Conservation (phyloP, 2,888 invertebrate species). For the Microctonus brassicae region DNA sequence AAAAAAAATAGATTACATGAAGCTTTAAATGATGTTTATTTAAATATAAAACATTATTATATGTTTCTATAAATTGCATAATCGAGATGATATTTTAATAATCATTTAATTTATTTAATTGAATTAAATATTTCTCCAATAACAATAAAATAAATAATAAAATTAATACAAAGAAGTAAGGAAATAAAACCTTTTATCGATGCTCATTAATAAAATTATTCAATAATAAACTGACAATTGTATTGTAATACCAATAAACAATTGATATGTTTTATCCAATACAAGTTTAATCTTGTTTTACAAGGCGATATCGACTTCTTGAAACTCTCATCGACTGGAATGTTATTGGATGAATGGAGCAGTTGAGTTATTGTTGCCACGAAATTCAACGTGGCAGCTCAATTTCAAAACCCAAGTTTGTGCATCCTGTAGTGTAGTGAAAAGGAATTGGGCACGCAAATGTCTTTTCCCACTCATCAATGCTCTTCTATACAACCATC, state of each 20-base stretch:
- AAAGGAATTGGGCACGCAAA: constrained; percentile 3
- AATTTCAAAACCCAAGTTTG: constrained; percentile 27
- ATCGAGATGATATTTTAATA: no score
- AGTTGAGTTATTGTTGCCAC: constrained; percentile 1
- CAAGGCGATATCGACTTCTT: not conserved
- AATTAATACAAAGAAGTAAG: not conserved
- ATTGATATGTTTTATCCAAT: not conserved
- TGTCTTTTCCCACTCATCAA: constrained; percentile 9
- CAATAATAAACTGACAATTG: not conserved
- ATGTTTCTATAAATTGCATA: no score
- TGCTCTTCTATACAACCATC: no score
- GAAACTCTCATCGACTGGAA: constrained; percentile 2
- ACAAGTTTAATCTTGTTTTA: not conserved
- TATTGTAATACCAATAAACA: not conserved
- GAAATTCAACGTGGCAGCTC: constrained; percentile 19
- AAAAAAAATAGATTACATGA: no score
- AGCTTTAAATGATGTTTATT: no score
- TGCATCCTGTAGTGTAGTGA: not conserved
- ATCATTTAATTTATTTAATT: no score
- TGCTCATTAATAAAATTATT: not conserved
- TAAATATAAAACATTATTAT: no score
- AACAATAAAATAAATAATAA: not conserved
- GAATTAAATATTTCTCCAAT: no score
- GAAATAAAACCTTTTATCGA: no score
- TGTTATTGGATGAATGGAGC: not conserved